Conservation (phyloP, 2,113 vertebrate genomes). For the Aythya baeri region DNA sequence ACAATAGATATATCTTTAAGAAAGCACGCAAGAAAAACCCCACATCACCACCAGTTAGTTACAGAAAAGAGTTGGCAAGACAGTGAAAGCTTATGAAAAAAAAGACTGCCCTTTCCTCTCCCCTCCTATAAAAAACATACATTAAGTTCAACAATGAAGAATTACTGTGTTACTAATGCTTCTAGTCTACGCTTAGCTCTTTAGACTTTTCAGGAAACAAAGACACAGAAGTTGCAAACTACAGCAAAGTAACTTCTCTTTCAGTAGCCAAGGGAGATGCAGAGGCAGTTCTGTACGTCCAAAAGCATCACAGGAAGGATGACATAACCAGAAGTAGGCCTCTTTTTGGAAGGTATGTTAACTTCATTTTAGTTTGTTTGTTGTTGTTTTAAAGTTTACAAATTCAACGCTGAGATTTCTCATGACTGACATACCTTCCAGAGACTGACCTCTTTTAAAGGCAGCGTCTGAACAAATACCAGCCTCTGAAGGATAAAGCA, state of each 20-base stretch:
- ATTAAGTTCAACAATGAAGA: neutral
- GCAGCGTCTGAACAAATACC: neutral
- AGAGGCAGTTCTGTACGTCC: neutral
- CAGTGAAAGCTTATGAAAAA: neutral
- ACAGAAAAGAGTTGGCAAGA: neutral
- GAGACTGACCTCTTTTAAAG: neutral
- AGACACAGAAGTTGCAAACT: neutral
- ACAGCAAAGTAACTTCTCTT: neutral
- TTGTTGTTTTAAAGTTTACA: neutral
- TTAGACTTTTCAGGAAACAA: neutral
- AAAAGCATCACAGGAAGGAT: neutral
- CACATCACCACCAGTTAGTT: neutral
- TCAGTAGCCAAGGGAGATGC: neutral
- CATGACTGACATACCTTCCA: neutral
- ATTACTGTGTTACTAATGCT: neutral
- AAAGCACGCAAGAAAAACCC: neutral
- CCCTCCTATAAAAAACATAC: neutral
- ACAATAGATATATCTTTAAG: neutral
- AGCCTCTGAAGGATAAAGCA: neutral
- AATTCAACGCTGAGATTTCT: neutral
- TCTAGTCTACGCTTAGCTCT: rapidly evolving
- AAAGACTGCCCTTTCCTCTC: neutral
- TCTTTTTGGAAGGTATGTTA: neutral
- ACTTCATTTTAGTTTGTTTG: neutral
- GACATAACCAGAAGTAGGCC: neutral